Conservation (phyloP, 2,888 invertebrate species). For the Kuschelorhynchus macadamiae region DNA sequence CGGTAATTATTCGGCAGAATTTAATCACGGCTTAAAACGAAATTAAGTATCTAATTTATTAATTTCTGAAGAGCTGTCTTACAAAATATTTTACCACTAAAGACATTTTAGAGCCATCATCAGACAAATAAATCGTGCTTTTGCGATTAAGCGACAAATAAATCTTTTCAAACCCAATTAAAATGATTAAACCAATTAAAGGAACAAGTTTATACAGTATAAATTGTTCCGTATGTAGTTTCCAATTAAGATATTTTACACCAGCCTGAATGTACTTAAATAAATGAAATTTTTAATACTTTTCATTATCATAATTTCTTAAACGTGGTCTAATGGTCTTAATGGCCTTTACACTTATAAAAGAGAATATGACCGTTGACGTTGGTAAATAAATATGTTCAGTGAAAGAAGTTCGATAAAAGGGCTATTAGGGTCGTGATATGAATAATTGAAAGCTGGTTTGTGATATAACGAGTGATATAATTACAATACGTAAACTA, state of each 20-base stretch:
- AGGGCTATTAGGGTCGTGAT: neutral
- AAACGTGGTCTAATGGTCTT: slow-evolving; percentile 33
- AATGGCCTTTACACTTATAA: slow-evolving; percentile 22
- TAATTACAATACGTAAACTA: too few species aligned
- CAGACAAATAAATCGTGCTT: neutral
- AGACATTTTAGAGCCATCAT: neutral
- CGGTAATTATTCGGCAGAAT: too few species aligned
- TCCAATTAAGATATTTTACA: slow-evolving; percentile 47
- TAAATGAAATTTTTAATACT: slow-evolving; percentile 32
- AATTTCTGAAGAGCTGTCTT: too few species aligned
- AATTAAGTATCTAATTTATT: too few species aligned
- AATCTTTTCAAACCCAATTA: slow-evolving; percentile 58
- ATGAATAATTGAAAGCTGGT: neutral
- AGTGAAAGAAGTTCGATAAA: slow-evolving; percentile 15
- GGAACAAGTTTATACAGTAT: slow-evolving; percentile 46
- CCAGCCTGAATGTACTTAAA: slow-evolving; percentile 26
- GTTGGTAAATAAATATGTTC: slow-evolving; percentile 27
- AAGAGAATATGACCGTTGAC: slow-evolving; percentile 14
- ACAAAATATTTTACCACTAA: too few species aligned
- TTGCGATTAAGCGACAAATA: slow-evolving; percentile 48
- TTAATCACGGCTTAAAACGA: too few species aligned
- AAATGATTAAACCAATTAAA: slow-evolving; percentile 50
- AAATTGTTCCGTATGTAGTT: slow-evolving; percentile 32
- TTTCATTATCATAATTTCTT: slow-evolving; percentile 38
- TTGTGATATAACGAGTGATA: too few species aligned